phyloP scores from a whole-genome alignment of 2,888 invertebrate genomes.

The Deladenus siricidicola region DNA sequence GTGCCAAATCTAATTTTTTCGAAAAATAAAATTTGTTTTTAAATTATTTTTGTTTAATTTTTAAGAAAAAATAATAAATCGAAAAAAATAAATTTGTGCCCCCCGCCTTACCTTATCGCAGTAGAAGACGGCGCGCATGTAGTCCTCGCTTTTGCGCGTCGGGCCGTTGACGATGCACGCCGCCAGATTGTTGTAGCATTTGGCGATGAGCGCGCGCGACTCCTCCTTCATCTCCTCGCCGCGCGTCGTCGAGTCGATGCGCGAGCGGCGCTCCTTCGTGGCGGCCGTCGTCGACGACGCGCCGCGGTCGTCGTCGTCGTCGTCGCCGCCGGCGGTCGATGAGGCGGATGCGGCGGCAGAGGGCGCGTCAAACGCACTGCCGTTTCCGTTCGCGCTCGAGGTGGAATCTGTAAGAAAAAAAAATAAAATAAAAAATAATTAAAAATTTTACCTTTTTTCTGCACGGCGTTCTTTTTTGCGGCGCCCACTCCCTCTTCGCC shows the following conservation, averaged over 20 bases:
- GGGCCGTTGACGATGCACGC: slow-evolving; percentile 22
- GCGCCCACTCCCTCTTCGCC: background rate
- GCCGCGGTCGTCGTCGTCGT: background rate
- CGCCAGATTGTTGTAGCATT: slow-evolving; percentile 28
- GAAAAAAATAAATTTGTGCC: background rate
- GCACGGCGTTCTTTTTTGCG: background rate
- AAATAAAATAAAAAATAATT: background rate
- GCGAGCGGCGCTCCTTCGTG: background rate
- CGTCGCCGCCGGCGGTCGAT: background rate
- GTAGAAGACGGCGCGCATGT: slow-evolving; percentile 65
- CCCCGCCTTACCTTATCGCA: slow-evolving; percentile 60
- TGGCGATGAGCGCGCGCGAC: slow-evolving; percentile 7
- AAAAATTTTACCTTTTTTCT: background rate
- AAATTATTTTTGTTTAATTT: too few species aligned
- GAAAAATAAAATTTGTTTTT: background rate
- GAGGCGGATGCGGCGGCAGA: too few species aligned
- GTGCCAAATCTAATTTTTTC: too few species aligned
- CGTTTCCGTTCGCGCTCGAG: background rate
- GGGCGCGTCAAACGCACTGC: too few species aligned
- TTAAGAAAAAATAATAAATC: background rate
- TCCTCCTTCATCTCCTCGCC: slow-evolving; percentile 12
- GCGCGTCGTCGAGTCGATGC: slow-evolving; percentile 7
- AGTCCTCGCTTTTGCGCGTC: slow-evolving; percentile 61
- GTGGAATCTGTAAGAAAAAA: background rate
- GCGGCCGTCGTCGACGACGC: background rate